Conservation (phyloP, 2,888 invertebrate species). For the Esperia sulphurella region DNA sequence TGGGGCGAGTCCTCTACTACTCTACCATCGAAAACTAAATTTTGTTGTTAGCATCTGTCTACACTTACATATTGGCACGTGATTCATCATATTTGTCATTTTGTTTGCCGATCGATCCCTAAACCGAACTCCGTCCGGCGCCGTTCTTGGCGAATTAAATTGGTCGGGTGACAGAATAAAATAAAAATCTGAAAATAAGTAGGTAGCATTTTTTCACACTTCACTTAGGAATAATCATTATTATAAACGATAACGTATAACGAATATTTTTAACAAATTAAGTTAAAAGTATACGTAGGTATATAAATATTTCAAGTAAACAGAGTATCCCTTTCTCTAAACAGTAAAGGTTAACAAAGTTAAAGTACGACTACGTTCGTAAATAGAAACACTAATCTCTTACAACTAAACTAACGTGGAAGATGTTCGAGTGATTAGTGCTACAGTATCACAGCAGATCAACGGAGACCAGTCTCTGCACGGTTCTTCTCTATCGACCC, state of each 20-base stretch:
- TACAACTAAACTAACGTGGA: conserved; percentile 72
- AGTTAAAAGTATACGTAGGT: conserved; percentile 51
- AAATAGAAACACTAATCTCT: conserved; percentile 72
- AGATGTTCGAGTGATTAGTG: conserved; percentile 68
- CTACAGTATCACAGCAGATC: conserved; percentile 76
- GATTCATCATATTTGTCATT: conserved; percentile 56
- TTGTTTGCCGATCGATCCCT: conserved; percentile 64
- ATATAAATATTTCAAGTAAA: conserved; percentile 65
- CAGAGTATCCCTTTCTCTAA: conserved; percentile 62
- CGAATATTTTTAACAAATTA: conserved; percentile 64
- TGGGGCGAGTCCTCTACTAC: conserved; percentile 60
- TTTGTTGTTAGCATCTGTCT: conserved; percentile 43
- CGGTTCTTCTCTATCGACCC: conserved; percentile 27
- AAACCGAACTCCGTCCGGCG: conserved; percentile 48
- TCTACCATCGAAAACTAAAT: conserved; percentile 69
- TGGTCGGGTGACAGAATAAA: conserved; percentile 73
- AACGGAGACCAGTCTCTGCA: conserved; percentile 54
- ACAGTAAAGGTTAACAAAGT: conserved; percentile 73
- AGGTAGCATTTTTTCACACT: conserved; percentile 76
- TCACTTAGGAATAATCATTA: conserved; percentile 61
- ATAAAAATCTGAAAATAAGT: conserved; percentile 79
- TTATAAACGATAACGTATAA: conserved; percentile 65
- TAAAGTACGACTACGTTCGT: conserved; percentile 59
- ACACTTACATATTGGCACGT: conserved; percentile 60
- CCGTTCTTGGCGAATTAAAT: conserved; percentile 60